Percentiles rank a stretch among this genome's conserved stretches.
Conservation (phyloP, 2,797 vertebrate species). For the Tarsius wallacei region DNA sequence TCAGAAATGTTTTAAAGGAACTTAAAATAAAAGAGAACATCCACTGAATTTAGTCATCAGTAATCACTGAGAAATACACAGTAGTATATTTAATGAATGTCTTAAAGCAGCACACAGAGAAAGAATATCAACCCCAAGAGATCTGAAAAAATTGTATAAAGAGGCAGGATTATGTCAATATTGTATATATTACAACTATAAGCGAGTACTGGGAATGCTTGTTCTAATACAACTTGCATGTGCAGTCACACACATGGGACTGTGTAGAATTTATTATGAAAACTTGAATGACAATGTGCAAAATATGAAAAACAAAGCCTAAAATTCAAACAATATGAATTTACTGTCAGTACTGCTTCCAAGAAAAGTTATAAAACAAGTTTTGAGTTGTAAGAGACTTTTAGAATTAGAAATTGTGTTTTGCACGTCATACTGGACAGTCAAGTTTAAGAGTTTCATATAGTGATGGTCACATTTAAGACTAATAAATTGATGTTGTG, state of each 20-base stretch:
- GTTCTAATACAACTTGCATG: background rate
- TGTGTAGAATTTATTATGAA: background rate
- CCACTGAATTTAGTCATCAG: background rate
- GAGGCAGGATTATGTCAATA: background rate
- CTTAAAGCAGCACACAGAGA: background rate
- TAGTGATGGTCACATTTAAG: background rate
- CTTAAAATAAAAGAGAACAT: slow-evolving; percentile 17
- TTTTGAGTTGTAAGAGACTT: background rate
- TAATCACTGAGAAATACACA: background rate
- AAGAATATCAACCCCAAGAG: background rate
- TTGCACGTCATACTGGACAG: background rate
- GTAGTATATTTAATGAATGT: slow-evolving; percentile 50
- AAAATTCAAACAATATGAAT: background rate
- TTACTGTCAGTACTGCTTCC: background rate
- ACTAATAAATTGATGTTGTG: background rate
- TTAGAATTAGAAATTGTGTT: background rate
- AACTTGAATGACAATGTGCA: background rate
- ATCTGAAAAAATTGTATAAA: background rate
- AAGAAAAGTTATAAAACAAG: background rate
- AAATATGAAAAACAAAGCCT: background rate
- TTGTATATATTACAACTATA: background rate
- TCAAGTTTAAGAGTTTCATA: background rate
- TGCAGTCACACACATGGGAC: background rate
- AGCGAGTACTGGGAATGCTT: background rate
- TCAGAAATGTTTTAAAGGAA: slow-evolving; percentile 32